Base-by-base conservation (phyloP, 37 sponge, comb jelly and placozoan genomes). In the Cliona cf. orientalis region DNA sequence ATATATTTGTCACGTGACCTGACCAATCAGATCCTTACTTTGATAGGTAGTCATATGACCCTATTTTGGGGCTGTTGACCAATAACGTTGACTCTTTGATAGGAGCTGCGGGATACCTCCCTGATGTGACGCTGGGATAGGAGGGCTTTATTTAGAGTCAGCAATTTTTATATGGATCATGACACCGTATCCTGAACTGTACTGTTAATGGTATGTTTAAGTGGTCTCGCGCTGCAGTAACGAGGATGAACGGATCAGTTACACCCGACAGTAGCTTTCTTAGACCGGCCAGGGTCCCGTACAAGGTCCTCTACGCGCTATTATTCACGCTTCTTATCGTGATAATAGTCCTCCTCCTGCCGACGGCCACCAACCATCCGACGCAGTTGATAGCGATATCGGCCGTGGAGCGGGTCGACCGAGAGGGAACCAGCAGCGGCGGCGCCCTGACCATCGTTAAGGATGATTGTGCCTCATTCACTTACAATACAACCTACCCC, bases 401-500 rank as follows among this genome's bases (percentile, higher is more conserved):
- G 38, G 3, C 35, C 28, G 37, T 33, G 71, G 21, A 46, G 0
- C n/a, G n/a, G n/a, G n/a, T n/a, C n/a, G n/a, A n/a, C n/a, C n/a
- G n/a, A n/a, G n/a, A n/a, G n/a, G n/a, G n/a, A n/a, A n/a, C n/a
- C n/a, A 56, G 46, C 23, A 31, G 41, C 28, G 46, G 58, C 42
- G 26, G 22, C 45, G 44, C 23, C n/a, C 23, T 73, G 1, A 12
- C 57, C 23, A 43, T 79, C 4, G 65, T 38, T 0, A 46, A 72
- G 28, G 72, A 66, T 1, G 46, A 66, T 6, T 59, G 35, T 28
- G 74, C 36, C 0, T 21, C 43, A 5, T 81, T 55, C 66, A 21
- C 28, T 17, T 92, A 87, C 69, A 87, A 92, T 40, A 44, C 32
- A 0, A 92, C 92, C 25, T 92, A 92, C 72, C 92, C 92, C 9